Base-by-base conservation (phyloP, 2,113 vertebrate genomes). In the Cheilinus undulatus region DNA sequence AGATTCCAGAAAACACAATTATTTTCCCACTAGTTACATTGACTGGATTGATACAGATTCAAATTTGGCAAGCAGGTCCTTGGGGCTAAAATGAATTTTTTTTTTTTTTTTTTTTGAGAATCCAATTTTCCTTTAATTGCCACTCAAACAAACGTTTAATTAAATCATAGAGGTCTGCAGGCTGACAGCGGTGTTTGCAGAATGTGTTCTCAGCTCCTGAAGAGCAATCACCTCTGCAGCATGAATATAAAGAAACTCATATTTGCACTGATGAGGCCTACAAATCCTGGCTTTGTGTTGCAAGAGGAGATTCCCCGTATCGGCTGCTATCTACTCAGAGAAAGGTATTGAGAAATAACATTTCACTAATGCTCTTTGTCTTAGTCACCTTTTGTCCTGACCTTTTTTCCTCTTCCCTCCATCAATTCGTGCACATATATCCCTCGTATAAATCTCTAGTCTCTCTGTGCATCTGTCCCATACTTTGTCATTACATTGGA, bases 171-270 rank as follows among this genome's bases (percentile, higher is more conserved):
- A 3, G 40, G 17, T 45, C 19, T 15, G 22, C 62, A 19, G 15
- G 17, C 50, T 58, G 43, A 49, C 53, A 56, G 34, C 20, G 34
- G 26, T 11, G 32, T 74, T 7, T 45, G 42, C 19, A 45, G 60
- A 15, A 66, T 56, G 58, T 65, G 42, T 42, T 68, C 28, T 43
- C 23, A 46, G 26, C 46, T 60, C 48, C 45, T 51, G 32, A 52
- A 23, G 40, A 24, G 61, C 19, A 62, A 36, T 73, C 53, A 70
- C 28, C 7, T 27, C 50, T 32, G 62, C 51, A 56, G 45, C 28
- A 70, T 50, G 24, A 76, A 50, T 13, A 61, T 32, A 30, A 19
- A 64, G 14, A n/a, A 20, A 24, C 46, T 36, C n/a, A n/a, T 26
- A 26, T 71, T 56, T 67, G 40, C 40, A 42, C 19, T 56, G n/a